These are phyloP conservation scores for Drosophila antonietae DNA, from an alignment of 2,888 invertebrate genomes.

Conservation along the genomic window DNA sequence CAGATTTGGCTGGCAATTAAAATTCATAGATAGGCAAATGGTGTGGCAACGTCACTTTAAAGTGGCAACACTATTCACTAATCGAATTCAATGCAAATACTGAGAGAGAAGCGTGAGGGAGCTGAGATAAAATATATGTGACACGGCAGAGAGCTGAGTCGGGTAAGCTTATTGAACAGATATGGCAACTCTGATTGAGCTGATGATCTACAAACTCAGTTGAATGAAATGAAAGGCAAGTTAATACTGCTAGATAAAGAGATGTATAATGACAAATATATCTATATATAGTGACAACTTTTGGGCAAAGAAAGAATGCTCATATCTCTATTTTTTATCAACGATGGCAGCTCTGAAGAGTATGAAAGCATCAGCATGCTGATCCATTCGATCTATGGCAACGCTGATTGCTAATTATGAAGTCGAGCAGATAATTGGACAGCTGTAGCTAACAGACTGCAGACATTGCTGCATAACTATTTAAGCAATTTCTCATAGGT, in stretches of 20 bases:
- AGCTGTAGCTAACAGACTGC: neutral
- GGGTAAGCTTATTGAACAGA: neutral
- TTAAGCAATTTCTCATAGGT: neutral
- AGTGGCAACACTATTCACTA: neutral
- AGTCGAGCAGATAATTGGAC: neutral
- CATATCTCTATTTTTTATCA: neutral
- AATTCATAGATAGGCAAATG: neutral
- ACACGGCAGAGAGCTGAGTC: neutral
- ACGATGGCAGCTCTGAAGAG: neutral
- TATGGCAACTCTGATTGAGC: neutral
- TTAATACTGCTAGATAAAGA: no score
- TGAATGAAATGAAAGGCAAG: no score
- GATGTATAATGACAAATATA: no score
- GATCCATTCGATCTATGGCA: neutral
- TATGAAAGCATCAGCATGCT: no score
- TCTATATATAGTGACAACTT: no score
- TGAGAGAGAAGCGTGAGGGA: neutral
- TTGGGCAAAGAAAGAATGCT: no score
- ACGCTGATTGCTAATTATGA: neutral
- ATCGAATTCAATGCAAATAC: neutral
- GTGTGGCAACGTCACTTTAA: neutral
- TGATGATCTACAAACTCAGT: neutral
- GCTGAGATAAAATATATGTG: neutral
- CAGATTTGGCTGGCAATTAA: neutral
- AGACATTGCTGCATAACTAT: neutral